phyloP scores from a whole-genome alignment of 2,888 invertebrate genomes.

The Coenonympha glycerion region DNA sequence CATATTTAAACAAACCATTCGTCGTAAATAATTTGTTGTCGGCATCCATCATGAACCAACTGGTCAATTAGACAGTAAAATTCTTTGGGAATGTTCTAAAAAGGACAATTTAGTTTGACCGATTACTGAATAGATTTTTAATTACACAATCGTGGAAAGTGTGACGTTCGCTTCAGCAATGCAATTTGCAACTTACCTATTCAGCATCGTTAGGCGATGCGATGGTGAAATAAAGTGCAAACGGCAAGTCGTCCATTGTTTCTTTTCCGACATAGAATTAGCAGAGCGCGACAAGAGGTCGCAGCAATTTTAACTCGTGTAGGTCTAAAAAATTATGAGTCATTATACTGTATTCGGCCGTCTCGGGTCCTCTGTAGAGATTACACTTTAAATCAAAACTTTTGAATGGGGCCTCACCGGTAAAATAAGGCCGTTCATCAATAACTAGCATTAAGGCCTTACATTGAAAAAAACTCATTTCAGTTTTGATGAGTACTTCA shows the following conservation, averaged over 20 bases:
- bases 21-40: no score
- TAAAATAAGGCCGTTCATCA: no score
- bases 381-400: no score
- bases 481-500: no score
- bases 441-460: no score
- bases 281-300: conserved; percentile 53
- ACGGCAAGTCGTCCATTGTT: conserved; percentile 59
- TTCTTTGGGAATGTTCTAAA: no score
- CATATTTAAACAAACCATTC: no score
- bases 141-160: conserved; percentile 17
- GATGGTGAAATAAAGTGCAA: conserved; percentile 45
- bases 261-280: conserved; percentile 45
- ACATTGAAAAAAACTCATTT: no score
- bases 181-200: conserved; percentile 22
- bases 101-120: no score
- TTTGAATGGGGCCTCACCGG: no score
- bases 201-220: conserved; percentile 25
- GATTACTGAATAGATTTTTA: not conserved
- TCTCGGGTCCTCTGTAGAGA: not conserved
- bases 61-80: no score
- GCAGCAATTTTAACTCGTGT: conserved; percentile 23
- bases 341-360: not conserved
- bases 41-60: no score
- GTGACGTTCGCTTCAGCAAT: conserved; percentile 12
- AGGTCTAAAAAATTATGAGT: not conserved